Evolutionary conservation across 2,797 vertebrate species (phyloP).

Genomic region (Peromyscus nudipes): DNA sequence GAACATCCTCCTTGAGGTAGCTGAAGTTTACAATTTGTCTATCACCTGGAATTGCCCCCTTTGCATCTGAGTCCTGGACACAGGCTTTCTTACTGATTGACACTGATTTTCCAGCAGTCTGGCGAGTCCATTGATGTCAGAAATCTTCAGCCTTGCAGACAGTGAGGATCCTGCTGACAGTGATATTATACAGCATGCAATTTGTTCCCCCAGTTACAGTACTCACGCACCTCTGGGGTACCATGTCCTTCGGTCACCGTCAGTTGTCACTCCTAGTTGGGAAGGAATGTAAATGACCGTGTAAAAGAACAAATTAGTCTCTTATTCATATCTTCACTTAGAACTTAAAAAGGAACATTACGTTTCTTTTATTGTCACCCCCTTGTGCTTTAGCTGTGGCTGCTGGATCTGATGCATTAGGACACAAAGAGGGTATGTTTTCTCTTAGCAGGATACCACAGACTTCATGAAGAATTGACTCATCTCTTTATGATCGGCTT

Average conservation of each 20-base stretch:
- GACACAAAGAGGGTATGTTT: conserved; percentile 54
- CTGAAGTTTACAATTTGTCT: not conserved
- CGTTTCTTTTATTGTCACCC: conserved; percentile 3
- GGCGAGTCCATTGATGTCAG: not conserved
- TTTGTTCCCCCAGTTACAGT: conserved; percentile 49
- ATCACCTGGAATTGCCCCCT: not conserved
- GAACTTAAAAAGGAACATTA: conserved; percentile 33
- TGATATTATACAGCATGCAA: conserved; percentile 39
- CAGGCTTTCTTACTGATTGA: not conserved
- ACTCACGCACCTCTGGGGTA: not conserved
- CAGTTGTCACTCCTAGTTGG: not conserved
- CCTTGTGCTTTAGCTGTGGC: conserved; percentile 43
- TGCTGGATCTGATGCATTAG: conserved; percentile 58
- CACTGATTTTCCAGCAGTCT: not conserved
- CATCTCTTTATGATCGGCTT: conserved; percentile 45
- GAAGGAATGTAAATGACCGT: conserved; percentile 42
- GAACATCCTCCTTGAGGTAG: conserved; percentile 27
- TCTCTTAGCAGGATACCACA: conserved; percentile 59
- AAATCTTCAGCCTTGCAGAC: not conserved
- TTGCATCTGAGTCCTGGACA: conserved; percentile 17
- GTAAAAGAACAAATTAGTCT: conserved; percentile 45
- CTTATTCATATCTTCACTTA: conserved; percentile 20
- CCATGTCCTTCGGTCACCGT: not conserved
- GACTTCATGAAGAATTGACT: conserved; percentile 64
- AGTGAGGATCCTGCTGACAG: not conserved